These are phyloP conservation scores for Varanus komodoensis DNA, from an alignment of 2,113 vertebrate species.

Conservation along the genomic window DNA sequence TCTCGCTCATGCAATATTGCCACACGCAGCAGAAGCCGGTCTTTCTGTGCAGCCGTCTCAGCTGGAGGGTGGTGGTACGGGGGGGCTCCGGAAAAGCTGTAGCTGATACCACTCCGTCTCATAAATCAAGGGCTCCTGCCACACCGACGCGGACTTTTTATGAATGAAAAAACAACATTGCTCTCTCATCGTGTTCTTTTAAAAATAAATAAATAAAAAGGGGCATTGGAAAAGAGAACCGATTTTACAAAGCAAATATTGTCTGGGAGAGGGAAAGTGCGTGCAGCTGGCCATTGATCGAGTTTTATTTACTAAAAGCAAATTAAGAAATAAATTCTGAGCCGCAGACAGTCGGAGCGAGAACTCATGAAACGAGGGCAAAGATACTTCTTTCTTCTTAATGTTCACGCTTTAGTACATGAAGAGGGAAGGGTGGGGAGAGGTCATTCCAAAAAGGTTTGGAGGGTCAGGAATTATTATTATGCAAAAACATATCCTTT, in stretches of 20 bases:
- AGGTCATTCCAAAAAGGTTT: not conserved
- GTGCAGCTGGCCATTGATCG: conserved; percentile 12
- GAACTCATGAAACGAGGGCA: not conserved
- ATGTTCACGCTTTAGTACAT: not conserved
- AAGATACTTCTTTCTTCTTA: not conserved
- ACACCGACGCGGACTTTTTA: conserved; percentile 61
- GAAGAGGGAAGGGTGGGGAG: not conserved
- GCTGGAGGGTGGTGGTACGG: conserved; percentile 17
- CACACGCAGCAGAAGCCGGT: conserved; percentile 44
- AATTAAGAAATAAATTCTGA: rapidly evolving
- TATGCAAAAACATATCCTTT: conserved; percentile 17
- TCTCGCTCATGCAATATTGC: conserved; percentile 55
- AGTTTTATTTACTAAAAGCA: conserved; percentile 24
- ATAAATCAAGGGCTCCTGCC: conserved; percentile 60
- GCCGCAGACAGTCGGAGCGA: rapidly evolving
- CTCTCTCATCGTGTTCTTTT: conserved; percentile 56
- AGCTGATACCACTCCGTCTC: conserved; percentile 47
- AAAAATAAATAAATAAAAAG: not conserved
- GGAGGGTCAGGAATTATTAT: not conserved
- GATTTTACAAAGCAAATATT: conserved; percentile 32
- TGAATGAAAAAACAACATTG: conserved; percentile 72
- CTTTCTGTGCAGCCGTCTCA: conserved; percentile 26
- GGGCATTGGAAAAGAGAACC: not conserved
- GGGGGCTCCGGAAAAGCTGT: conserved; percentile 27
- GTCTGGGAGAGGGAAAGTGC: not conserved